Evolutionary conservation across 2,888 invertebrate genomes (phyloP), one percentile per base, ranked within the genome.

Genomic region (Eupithecia subumbrata): DNA sequence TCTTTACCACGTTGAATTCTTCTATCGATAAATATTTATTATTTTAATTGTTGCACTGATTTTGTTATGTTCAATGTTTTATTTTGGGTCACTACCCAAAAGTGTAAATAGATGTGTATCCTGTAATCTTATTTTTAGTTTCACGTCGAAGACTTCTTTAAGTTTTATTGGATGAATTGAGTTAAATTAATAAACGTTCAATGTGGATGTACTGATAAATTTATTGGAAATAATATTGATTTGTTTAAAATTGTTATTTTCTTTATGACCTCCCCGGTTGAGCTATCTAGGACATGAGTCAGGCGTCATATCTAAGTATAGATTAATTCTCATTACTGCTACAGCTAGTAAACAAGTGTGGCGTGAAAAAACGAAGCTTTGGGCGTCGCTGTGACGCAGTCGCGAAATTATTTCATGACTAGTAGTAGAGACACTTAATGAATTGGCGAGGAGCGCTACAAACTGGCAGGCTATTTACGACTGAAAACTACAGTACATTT

Each of bases 181-280:
- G 89, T 90, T 85, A 91, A 90, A 91, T 85, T 85, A 89, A 90
- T 89, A 88, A 87, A 87, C 93, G 92, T 94, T 94, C 93, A 89
- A 90, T 90, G 92, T 93, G 94, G 93, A 93, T 94, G 94, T 93
- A 93, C 93, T 92, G 94, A 94, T 93, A 94, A 91, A 87, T 93
- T 93, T 93, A 94, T 92, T 93, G 93, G 90, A 94, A 94, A 94
- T 95, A 95, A 94, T 95, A 95, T 94, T 93, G 95, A 95, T 93
- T 94, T 95, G 95, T 95, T 95, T 94, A 94, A 68, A 91, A 83
- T 77, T 82, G 84, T 78, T 82, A 84, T 88, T 89, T 90, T 87
- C 79, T 86, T 84, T 85, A 71, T 56, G 52, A 72, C 69, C 78
- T 77, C 37, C 69, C 72, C 34, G 25, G 66, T 71, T 43, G 78